These are phyloP conservation scores for Mugil cephalus DNA, from an alignment of 2,113 vertebrate genomes.

Conservation along the genomic window DNA sequence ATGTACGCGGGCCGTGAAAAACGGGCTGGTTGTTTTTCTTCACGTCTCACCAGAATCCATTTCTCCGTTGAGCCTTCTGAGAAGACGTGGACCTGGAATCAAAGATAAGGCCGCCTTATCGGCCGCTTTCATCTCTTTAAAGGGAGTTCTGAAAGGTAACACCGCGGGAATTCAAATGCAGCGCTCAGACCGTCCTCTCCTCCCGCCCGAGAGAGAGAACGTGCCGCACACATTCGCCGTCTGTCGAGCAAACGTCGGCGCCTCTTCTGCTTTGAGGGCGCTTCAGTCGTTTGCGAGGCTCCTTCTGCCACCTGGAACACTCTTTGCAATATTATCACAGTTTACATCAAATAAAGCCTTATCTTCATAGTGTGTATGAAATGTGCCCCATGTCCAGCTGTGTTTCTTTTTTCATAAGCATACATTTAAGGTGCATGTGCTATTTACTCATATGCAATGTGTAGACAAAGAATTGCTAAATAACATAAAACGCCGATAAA, in stretches of 20 bases:
- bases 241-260: conserved; percentile 34
- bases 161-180: conserved; percentile 27
- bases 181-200: conserved; percentile 11
- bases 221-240: conserved; percentile 10
- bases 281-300: conserved; percentile 26
- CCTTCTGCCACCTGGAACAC: neutral
- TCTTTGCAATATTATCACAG: conserved; percentile 13
- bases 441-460: neutral
- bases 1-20: conserved; percentile 14
- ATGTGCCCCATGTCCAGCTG: neutral
- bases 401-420: no score
- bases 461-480: no score
- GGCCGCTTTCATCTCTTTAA: conserved; percentile 67
- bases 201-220: conserved; percentile 35
- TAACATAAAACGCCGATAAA: no score
- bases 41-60: conserved; percentile 21
- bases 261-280: conserved; percentile 30
- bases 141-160: conserved; percentile 58
- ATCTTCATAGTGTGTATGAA: neutral
- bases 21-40: conserved; percentile 30
- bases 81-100: conserved; percentile 51
- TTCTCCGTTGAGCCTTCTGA: conserved; percentile 34
- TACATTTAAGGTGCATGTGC: no score
- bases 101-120: conserved; percentile 63
- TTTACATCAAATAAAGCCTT: conserved; percentile 18